These are phyloP conservation scores for Urosaurus nigricauda DNA, from an alignment of 2,797 vertebrate genomes.

Conservation along the genomic window DNA sequence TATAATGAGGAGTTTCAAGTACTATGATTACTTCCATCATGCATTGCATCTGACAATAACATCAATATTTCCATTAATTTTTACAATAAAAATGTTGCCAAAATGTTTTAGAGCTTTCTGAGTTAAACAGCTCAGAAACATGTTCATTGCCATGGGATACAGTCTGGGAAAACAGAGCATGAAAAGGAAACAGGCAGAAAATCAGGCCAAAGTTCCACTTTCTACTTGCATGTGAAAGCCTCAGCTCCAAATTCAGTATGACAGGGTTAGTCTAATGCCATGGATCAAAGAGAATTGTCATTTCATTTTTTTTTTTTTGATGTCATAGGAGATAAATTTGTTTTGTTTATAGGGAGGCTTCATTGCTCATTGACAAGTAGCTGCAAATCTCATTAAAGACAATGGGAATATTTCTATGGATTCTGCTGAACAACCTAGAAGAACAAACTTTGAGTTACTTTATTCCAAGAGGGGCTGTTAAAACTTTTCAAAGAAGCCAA, in stretches of 20 bases:
- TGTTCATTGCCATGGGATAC: slow-evolving; percentile 53
- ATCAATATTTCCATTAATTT: slow-evolving; percentile 50
- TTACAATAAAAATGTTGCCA: slow-evolving; percentile 47
- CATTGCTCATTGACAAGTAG: slow-evolving; percentile 50
- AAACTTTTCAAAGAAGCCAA: slow-evolving; percentile 80
- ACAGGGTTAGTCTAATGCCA: slow-evolving; percentile 49
- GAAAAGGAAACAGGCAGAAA: neutral
- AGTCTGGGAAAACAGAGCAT: slow-evolving; percentile 30
- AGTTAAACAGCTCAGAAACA: slow-evolving; percentile 55
- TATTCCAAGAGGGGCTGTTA: slow-evolving; percentile 76
- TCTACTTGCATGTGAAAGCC: neutral
- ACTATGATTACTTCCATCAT: slow-evolving; percentile 44
- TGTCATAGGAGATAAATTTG: slow-evolving; percentile 48
- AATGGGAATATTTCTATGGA: slow-evolving; percentile 61
- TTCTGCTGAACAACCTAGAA: slow-evolving; percentile 69
- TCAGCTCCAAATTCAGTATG: neutral
- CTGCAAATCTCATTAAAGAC: slow-evolving; percentile 38
- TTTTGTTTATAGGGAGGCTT: slow-evolving; percentile 52
- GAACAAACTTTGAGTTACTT: slow-evolving; percentile 74
- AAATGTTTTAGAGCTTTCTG: slow-evolving; percentile 52
- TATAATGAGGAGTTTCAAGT: slow-evolving; percentile 32
- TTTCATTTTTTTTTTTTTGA: slow-evolving; percentile 22
- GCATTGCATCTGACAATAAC: slow-evolving; percentile 57
- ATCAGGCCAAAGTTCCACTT: neutral
- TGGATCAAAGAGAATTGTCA: slow-evolving; percentile 39